A percentile compares a stretch with the other conserved stretches of the same genome.
These are phyloP conservation scores for Baccha elongata DNA, from an alignment of 2,888 invertebrate species.

Conservation along the genomic window DNA sequence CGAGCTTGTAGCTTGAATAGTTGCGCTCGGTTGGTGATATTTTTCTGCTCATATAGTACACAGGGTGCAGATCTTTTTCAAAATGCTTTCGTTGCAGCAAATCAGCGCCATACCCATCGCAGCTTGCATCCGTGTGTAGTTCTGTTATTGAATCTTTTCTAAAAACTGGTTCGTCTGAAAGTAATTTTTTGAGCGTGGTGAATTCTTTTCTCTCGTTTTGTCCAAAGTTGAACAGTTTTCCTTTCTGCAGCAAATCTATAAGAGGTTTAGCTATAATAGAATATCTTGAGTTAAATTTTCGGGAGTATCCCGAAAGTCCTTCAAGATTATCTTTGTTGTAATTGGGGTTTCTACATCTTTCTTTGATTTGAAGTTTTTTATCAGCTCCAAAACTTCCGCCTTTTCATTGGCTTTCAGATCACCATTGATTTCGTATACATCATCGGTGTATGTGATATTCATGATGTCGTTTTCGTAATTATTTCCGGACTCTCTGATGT, in stretches of 20 bases:
- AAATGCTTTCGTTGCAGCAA: no score
- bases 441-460: neutral
- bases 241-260: no score
- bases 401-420: neutral
- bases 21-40: slow-evolving; percentile 45
- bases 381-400: neutral
- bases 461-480: neutral
- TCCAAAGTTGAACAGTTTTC: no score
- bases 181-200: no score
- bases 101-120: no score
- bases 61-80: slow-evolving; percentile 39
- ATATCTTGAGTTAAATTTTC: no score
- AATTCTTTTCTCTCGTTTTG: no score
- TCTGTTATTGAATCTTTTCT: no score
- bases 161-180: no score
- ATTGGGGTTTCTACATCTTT: neutral
- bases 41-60: slow-evolving; percentile 68
- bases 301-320: neutral
- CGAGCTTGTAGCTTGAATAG: slow-evolving; percentile 74
- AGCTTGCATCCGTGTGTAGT: no score
- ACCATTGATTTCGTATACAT: neutral
- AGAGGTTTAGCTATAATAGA: no score
- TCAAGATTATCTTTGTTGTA: neutral
- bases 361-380: neutral
- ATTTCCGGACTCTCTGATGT: neutral